Base-by-base conservation (phyloP, 1,140 invertebrate genomes). In the Diprion similis region DNA sequence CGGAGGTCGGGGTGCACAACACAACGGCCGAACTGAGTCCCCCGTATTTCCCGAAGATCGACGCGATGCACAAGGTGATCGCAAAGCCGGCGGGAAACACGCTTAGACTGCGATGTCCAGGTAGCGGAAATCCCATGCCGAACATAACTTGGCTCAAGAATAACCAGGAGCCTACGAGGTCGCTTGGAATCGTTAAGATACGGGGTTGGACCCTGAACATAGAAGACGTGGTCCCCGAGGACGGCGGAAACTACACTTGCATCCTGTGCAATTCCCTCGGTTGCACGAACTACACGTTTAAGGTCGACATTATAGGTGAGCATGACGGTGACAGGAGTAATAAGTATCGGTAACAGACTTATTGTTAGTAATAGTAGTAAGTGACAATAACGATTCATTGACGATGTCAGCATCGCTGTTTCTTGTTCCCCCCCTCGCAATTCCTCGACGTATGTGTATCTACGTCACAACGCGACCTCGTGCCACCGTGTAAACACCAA, bases 191-290 rank as follows among this genome's bases (percentile, higher is more conserved):
- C 8, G 88, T 92, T 0, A 85, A 90, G 9, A 79, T 73, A 13
- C 86, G 84, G n/a, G 93, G 92, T 76, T 95, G 93, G 92, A 89
- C 90, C 0, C 86, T 96, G 13, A 89, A 87, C 8, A 83, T 96
- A 75, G 94, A 95, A 78, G 94, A 96, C 81, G 83, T 95, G 8
- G 91, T 94, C 0, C 91, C 92, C 3, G 88, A 91, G 11, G 96
- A 98, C 79, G 91, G 90, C 66, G 96, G 95, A 19, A 94, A 95
- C 78, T 98, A 98, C 82, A 96, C 93, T 0, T 98, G 97, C 80
- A 87, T 92, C 45, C 92, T 96, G 8, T 94, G 93, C 87, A 98
- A 98, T 82, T 81, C 87, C 9, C 81, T 93, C 17, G 95, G 93
- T 9, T 95, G 94, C 80, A 93, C 96, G 69, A 90, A 93, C 59